These are phyloP conservation scores for Lasioglossum calceatum DNA, from an alignment of 2,888 invertebrate genomes.

Conservation along the genomic window DNA sequence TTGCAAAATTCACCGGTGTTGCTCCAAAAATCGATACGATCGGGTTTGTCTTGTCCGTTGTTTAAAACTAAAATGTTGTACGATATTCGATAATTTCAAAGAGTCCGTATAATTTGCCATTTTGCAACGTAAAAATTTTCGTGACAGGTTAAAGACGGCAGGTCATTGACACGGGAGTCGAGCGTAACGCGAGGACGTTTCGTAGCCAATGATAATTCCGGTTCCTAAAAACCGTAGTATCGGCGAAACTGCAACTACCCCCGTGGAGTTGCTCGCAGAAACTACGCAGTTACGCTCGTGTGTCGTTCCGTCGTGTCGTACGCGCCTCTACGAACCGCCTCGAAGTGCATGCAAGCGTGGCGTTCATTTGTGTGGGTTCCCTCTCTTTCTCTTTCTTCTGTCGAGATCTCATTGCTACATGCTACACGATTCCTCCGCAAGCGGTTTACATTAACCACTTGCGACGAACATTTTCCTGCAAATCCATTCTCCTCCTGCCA, in stretches of 20 bases:
- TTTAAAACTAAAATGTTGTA: neutral
- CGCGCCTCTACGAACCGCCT: conserved; percentile 64
- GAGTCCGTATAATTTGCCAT: neutral
- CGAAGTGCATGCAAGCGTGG: conserved; percentile 57
- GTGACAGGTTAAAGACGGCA: neutral
- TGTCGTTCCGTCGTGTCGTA: conserved; percentile 73
- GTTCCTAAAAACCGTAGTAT: conserved; percentile 11
- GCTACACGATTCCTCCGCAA: conserved; percentile 60
- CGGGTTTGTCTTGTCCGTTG: neutral
- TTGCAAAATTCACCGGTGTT: neutral
- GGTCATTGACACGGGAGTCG: neutral
- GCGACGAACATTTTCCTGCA: conserved; percentile 26
- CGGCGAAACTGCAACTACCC: conserved; percentile 50
- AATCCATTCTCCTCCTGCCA: neutral
- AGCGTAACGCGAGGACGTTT: conserved; percentile 6
- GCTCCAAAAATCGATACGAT: neutral
- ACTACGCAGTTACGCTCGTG: conserved; percentile 82
- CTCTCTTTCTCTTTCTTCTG: conserved; percentile 62
- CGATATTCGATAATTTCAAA: neutral
- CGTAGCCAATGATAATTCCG: conserved; percentile 9
- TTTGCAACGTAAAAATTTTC: neutral
- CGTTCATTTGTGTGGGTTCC: conserved; percentile 48
- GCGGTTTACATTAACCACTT: conserved; percentile 37
- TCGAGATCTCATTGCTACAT: conserved; percentile 66
- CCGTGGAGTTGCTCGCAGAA: conserved; percentile 70